Evolutionary conservation across 2,113 vertebrate genomes (phyloP), one percentile per base, ranked within the genome.

Genomic region (Capreolus pygargus): DNA sequence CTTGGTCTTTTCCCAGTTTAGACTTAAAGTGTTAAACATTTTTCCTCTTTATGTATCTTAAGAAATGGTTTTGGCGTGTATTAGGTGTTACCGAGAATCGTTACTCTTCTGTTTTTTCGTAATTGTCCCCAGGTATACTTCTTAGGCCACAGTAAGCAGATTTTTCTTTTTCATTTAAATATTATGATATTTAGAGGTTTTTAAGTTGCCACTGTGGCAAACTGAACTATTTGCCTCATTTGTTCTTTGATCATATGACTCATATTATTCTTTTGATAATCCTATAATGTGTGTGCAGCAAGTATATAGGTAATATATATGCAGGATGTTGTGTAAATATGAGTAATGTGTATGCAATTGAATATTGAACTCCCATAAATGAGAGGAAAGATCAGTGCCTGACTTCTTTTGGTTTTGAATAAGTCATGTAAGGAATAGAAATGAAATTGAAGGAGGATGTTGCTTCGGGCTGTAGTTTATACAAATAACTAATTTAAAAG

Each of bases 381-480:
- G 52, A 82, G 30, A 83, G 7, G 10, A 33, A 33, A 78, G 54
- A 89, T 60, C 10, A 84, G 47, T 14, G 9, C 23, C 43, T 14
- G 50, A 4, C 25, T 25, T 85, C 54, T 86, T 87, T 91, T 45
- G 28, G 39, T 86, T 90, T 94, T 67, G 60, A 95, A 47, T 11
- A 91, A 88, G 27, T 88, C 61, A 33, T 23, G 30, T 78, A 95
- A 79, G 30, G 45, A 74, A 91, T 30, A 83, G 54, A 94, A 81
- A 57, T 19, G 19, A 96, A 93, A 54, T n/a, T 86, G 36, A 93
- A 92, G 39, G 83, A 89, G 23, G 36, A 33, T 87, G 25, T 89
- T 96, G 25, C 58, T 91, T 95, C 54, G 81, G 76, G 45, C 61
- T 93, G 85, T 27, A 47, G 16, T 90, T 97, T 79, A 47, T 87